phyloP scores from a whole-genome alignment of 2,113 vertebrate species.

The Geococcyx californianus region DNA sequence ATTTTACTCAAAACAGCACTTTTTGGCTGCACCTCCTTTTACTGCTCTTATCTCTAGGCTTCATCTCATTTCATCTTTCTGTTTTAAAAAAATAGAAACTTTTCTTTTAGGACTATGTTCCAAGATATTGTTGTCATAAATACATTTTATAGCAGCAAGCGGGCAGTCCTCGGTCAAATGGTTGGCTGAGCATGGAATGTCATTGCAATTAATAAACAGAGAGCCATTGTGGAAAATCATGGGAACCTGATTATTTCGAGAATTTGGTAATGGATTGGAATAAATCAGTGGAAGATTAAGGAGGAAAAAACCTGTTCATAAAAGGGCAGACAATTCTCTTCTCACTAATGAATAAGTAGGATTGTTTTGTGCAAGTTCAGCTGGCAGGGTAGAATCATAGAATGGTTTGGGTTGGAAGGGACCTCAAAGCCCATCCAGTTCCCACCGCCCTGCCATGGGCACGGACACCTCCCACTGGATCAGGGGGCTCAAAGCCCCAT shows the following conservation, averaged over 20 bases:
- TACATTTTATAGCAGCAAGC: neutral
- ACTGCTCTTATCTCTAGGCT: neutral
- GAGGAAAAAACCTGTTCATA: neutral
- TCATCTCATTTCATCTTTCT: neutral
- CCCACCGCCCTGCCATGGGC: too few species aligned
- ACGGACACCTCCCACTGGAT: too few species aligned
- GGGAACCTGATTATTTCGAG: neutral
- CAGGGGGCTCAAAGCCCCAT: too few species aligned
- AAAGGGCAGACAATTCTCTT: neutral
- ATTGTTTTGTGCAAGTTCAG: neutral
- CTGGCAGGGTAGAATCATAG: neutral
- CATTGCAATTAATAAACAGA: neutral
- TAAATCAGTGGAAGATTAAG: neutral
- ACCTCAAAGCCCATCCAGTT: too few species aligned
- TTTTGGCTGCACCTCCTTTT: neutral
- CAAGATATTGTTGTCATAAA: neutral
- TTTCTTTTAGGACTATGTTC: neutral
- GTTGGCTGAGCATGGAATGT: neutral
- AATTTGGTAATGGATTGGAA: neutral
- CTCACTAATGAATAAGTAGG: neutral
- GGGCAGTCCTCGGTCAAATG: neutral
- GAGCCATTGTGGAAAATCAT: neutral
- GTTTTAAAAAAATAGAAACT: neutral
- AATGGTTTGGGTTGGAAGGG: too few species aligned
- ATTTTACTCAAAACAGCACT: neutral